Percentiles rank a stretch among this genome's conserved stretches.
Conservation (phyloP, 2,113 vertebrate genomes). For the Microcebus griseorufus region DNA sequence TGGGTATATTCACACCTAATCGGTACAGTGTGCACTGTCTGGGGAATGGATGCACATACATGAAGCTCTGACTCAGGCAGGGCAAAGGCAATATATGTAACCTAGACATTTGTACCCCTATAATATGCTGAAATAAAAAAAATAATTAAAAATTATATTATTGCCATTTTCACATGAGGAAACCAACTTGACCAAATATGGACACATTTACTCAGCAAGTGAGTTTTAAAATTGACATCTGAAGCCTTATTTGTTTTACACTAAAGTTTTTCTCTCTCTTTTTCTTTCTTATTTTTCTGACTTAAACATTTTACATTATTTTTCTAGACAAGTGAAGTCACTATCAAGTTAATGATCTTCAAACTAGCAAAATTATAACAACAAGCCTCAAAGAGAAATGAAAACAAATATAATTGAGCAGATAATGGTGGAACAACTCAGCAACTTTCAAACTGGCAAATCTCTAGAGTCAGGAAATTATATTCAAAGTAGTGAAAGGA, state of each 20-base stretch:
- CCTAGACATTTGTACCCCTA: too few relatives aligned
- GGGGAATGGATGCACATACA: too few relatives aligned
- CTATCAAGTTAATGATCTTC: slow-evolving; percentile 1
- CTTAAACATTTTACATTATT: background rate
- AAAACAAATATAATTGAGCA: background rate
- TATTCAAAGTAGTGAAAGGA: background rate
- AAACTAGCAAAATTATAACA: slow-evolving; percentile 8
- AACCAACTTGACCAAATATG: background rate
- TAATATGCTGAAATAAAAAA: too few relatives aligned
- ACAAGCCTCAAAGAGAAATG: background rate
- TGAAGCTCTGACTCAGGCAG: too few relatives aligned
- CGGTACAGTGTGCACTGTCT: too few relatives aligned
- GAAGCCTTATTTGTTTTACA: background rate
- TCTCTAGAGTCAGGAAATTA: background rate
- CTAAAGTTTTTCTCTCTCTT: background rate
- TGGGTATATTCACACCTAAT: too few relatives aligned
- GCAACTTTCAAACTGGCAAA: background rate
- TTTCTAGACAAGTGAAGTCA: background rate
- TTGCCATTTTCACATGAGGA: background rate
- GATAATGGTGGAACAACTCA: background rate
- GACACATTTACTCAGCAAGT: background rate
- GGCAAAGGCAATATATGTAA: too few relatives aligned
- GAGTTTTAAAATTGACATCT: background rate
- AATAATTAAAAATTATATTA: background rate
- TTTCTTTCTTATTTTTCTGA: background rate